A percentile compares a stretch with the other conserved stretches of the same genome.
Conservation (phyloP, 2,113 vertebrate species). For the Dendrocopos noguchii region DNA sequence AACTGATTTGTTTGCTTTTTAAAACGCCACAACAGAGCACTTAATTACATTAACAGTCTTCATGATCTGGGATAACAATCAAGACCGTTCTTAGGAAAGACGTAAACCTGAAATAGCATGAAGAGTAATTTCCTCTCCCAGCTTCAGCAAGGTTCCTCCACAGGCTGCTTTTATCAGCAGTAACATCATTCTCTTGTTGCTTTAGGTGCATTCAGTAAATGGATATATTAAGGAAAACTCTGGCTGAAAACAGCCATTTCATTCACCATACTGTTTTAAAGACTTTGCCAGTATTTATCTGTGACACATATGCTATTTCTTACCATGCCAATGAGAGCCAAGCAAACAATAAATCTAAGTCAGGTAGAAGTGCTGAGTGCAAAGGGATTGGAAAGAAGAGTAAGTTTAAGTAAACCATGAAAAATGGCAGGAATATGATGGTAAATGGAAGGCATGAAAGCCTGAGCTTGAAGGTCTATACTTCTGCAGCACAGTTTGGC, state of each 20-base stretch:
- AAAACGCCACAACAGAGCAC: conserved; percentile 26
- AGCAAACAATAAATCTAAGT: neutral
- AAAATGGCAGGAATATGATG: neutral
- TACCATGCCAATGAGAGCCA: fast-evolving
- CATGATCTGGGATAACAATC: conserved; percentile 48
- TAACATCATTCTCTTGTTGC: neutral
- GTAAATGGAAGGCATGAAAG: neutral
- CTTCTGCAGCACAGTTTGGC: neutral
- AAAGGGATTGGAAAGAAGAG: neutral
- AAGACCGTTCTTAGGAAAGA: conserved; percentile 58
- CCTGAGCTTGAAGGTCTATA: neutral
- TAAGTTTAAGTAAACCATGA: neutral
- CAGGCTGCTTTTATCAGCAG: conserved; percentile 14
- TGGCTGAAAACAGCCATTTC: neutral
- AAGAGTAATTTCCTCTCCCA: conserved; percentile 62
- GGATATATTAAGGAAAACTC: neutral
- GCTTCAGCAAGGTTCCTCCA: neutral
- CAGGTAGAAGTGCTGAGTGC: neutral
- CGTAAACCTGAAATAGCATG: conserved; percentile 61
- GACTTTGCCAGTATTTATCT: neutral
- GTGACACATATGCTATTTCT: neutral
- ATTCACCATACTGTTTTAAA: neutral
- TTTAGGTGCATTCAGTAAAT: neutral
- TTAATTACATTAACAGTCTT: conserved; percentile 64
- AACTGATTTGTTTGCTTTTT: conserved; percentile 54